Evolutionary conservation across 2,888 invertebrate genomes (phyloP), one percentile per base, ranked within the genome.

Genomic region (Agonopterix arenella): DNA sequence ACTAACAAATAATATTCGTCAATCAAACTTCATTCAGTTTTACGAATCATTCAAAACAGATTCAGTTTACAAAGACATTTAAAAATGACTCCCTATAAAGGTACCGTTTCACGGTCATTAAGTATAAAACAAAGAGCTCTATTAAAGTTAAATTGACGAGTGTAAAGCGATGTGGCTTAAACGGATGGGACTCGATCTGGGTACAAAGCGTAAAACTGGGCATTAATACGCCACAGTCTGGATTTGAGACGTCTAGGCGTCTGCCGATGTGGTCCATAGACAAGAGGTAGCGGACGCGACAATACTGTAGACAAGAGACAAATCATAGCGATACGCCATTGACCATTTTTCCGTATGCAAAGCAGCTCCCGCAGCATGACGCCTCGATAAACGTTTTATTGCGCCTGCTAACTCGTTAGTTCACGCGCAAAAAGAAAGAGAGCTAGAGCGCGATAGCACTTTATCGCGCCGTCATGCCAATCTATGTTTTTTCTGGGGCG

Each of bases 121-220:
- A 62, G 68, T 73, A 76, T 83, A 80, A 83, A 78, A 76, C 70
- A 11, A 11, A 45, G 36, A 9, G 48, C 40, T 76, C 76, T 76
- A 80, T 80, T 80, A 82, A 78, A 75, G 61, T 62, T 59, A 69
- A 76, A 81, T 76, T 75, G 80, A 77, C 65, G 74, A 71, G 77
- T 78, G 79, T 76, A 81, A 80, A 80, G 75, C 73, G 71, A 76
- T 77, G 76, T 70, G 60, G 80, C 72, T 77, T 73, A 72, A 82
- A 80, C 71, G 66, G 66, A 69, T 66, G 69, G 66, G 68, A 70
- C 76, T 75, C 83, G 82, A 84, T 83, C 84, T 79, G 73, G 70
- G 73, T 67, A 76, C 80, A 77, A 53, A 70, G 73, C 72, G 75
- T 84, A 80, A 85, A 86, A 43, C 83, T 61, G 58, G 71, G 70